Evolutionary conservation across 2,888 invertebrate genomes (phyloP).

Genomic region (Dicranocentrus wangi): DNA sequence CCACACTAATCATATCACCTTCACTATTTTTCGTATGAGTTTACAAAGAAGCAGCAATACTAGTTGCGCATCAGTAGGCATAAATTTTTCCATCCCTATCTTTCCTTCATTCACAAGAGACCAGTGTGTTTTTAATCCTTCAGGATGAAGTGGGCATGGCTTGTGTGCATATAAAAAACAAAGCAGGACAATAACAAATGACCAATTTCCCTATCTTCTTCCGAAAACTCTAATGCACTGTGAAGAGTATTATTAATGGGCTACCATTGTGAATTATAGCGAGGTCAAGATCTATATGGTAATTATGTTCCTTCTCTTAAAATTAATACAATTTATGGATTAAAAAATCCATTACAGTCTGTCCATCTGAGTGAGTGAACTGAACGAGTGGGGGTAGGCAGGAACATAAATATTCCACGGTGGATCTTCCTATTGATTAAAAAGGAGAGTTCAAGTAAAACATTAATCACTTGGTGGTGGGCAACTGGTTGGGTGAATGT

Average conservation of each 20-base stretch:
- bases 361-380: too few relatives aligned
- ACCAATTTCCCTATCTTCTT: slow-evolving; percentile 20
- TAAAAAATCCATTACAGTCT: slow-evolving; percentile 45
- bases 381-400: neutral
- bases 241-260: slow-evolving; percentile 28
- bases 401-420: slow-evolving; percentile 18
- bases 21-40: too few relatives aligned
- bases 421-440: slow-evolving; percentile 43
- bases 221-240: neutral
- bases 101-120: too few relatives aligned
- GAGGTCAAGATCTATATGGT: slow-evolving; percentile 42
- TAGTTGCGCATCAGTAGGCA: too few relatives aligned
- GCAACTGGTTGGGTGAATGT: neutral
- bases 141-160: too few relatives aligned
- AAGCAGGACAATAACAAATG: slow-evolving; percentile 53
- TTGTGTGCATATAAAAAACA: neutral
- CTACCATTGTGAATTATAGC: neutral
- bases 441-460: slow-evolving; percentile 44
- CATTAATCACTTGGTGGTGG: slow-evolving; percentile 51
- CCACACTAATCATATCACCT: slow-evolving; percentile 11
- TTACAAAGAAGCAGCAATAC: too few relatives aligned
- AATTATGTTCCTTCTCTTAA: slow-evolving; percentile 41
- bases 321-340: slow-evolving; percentile 52
- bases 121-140: too few relatives aligned
- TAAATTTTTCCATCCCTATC: too few relatives aligned